A percentile compares a stretch with the other conserved stretches of the same genome.
Evolutionary conservation across 2,113 vertebrate genomes (phyloP).

Genomic region (Urocynchramus pylzowi): DNA sequence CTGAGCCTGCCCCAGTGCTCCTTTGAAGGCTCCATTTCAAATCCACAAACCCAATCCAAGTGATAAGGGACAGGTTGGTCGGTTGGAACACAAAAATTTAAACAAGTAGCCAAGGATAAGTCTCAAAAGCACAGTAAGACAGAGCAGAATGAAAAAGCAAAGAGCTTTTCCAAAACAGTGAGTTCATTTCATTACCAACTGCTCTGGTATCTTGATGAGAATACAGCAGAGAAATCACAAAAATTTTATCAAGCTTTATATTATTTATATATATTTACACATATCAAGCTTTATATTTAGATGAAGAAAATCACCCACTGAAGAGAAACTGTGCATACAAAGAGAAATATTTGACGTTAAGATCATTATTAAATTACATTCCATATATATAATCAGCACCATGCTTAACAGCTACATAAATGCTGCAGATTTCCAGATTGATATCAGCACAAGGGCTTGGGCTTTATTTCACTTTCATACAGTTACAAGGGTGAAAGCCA

Average conservation of each 20-base stretch:
- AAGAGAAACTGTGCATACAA: not conserved
- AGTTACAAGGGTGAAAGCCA: not conserved
- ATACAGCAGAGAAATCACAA: not conserved
- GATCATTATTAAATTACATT: not conserved
- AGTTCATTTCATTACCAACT: not conserved
- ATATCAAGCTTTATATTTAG: not conserved
- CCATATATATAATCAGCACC: not conserved
- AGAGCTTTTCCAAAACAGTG: not conserved
- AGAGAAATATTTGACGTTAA: not conserved
- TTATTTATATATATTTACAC: not conserved
- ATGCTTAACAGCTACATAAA: not conserved
- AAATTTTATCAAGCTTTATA: not conserved
- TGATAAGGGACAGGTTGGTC: not conserved
- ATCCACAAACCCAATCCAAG: not conserved
- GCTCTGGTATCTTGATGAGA: not conserved
- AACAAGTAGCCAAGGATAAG: not conserved
- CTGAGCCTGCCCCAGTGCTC: constrained; percentile 20
- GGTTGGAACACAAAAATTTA: not conserved
- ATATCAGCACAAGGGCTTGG: not conserved
- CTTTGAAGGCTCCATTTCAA: not conserved
- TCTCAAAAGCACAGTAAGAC: not conserved
- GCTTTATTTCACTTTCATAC: not conserved
- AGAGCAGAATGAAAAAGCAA: not conserved
- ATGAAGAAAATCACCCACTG: not conserved
- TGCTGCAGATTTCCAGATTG: not conserved